Evolutionary conservation across 2,113 vertebrate species (phyloP).

Genomic region (Rhynchomys soricoides): DNA sequence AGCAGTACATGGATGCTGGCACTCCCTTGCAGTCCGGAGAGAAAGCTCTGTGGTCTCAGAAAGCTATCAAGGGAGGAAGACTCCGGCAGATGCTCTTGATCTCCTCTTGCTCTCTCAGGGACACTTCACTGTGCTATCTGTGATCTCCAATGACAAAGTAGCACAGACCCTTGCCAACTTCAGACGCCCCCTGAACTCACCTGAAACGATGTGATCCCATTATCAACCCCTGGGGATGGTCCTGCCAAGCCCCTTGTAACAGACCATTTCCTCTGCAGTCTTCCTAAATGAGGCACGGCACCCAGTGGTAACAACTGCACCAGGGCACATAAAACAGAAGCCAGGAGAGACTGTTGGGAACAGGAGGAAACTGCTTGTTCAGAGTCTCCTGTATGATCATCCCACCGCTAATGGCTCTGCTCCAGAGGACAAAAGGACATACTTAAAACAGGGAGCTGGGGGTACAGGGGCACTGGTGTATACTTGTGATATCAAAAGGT

Average conservation of each 20-base stretch:
- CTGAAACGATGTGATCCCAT: slow-evolving; percentile 62
- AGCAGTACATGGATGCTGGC: slow-evolving; percentile 43
- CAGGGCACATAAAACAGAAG: background rate
- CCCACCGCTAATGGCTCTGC: slow-evolving; percentile 36
- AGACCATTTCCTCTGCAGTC: slow-evolving; percentile 55
- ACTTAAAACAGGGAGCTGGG: background rate
- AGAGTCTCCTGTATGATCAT: background rate
- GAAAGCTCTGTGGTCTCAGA: slow-evolving; percentile 61
- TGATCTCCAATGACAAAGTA: slow-evolving; percentile 16
- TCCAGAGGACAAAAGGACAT: slow-evolving; percentile 70
- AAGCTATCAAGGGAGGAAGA: slow-evolving; percentile 58
- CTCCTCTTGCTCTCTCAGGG: slow-evolving; percentile 61
- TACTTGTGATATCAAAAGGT: slow-evolving; percentile 10
- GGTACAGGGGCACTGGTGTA: background rate
- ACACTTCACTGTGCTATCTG: slow-evolving; percentile 55
- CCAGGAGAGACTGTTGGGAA: background rate
- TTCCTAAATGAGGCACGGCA: slow-evolving; percentile 33
- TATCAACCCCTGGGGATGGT: background rate
- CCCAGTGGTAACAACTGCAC: slow-evolving; percentile 40
- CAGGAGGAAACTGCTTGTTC: background rate
- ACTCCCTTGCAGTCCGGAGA: slow-evolving; percentile 37
- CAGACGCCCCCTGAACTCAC: slow-evolving; percentile 49
- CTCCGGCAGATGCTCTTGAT: slow-evolving; percentile 44
- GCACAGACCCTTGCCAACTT: background rate
- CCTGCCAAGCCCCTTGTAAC: background rate